phyloP scores from a whole-genome alignment of 2,888 invertebrate species.

The Exephanes ischioxanthus region DNA sequence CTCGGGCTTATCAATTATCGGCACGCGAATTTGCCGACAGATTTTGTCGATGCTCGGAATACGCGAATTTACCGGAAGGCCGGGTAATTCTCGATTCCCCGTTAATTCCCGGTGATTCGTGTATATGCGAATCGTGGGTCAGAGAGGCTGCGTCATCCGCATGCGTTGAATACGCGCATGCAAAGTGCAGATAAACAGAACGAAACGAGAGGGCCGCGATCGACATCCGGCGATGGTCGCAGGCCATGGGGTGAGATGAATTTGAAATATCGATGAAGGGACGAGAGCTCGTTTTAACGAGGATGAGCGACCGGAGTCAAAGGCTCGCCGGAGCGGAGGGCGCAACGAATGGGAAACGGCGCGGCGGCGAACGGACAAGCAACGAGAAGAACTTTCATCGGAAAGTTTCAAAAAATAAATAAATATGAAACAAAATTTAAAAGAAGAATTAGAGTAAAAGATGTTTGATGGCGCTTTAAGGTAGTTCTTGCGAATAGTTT shows the following conservation, averaged over 20 bases:
- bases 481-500: no score
- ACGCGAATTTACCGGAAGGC: background rate
- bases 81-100: constrained; percentile 46
- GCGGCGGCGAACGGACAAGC: no score
- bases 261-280: constrained; percentile 53
- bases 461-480: no score
- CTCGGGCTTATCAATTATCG: constrained; percentile 12
- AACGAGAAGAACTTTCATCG: background rate
- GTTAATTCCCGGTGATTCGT: constrained; percentile 45
- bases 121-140: constrained; percentile 29
- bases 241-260: constrained; percentile 46
- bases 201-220: constrained; percentile 41
- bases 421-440: no score
- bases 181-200: constrained; percentile 49
- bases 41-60: constrained; percentile 16
- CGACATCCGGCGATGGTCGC: constrained; percentile 41
- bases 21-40: constrained; percentile 5
- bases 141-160: constrained; percentile 48
- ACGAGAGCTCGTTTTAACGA: constrained; percentile 14
- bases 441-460: no score
- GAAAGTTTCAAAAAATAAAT: no score
- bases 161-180: constrained; percentile 34
- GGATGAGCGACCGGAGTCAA: background rate
- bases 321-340: constrained; percentile 5
- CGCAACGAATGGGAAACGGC: background rate